Evolutionary conservation across 2,797 vertebrate species (phyloP).

Genomic region (Tokudaia muenninki): DNA sequence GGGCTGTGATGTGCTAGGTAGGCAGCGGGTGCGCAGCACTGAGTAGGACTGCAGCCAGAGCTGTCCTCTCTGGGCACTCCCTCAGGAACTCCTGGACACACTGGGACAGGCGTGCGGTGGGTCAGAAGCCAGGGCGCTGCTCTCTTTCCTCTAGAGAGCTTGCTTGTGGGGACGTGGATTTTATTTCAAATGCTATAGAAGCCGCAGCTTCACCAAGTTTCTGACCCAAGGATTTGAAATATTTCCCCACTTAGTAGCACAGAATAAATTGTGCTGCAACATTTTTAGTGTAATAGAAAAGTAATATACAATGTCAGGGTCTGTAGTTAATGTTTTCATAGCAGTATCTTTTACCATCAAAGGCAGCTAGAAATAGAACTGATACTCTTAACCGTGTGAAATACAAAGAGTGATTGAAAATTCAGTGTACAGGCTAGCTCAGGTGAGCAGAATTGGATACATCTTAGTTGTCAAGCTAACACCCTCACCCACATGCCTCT

Average conservation of each 20-base stretch:
- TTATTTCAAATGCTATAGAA: background rate
- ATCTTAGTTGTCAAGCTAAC: constrained; percentile 4
- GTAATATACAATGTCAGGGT: constrained; percentile 21
- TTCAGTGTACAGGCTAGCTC: background rate
- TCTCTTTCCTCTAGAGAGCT: background rate
- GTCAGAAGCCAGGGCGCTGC: background rate
- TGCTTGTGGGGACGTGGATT: constrained; percentile 21
- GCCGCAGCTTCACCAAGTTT: background rate
- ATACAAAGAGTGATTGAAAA: constrained; percentile 26
- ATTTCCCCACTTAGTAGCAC: background rate
- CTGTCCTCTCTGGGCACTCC: background rate
- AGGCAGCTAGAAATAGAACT: constrained; percentile 35
- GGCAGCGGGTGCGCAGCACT: background rate
- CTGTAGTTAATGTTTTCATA: constrained; percentile 27
- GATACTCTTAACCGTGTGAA: background rate
- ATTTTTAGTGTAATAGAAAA: constrained; percentile 56
- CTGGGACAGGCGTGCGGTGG: background rate
- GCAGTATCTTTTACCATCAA: constrained; percentile 27
- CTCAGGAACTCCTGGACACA: background rate
- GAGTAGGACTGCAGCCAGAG: background rate
- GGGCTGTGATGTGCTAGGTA: constrained; percentile 5
- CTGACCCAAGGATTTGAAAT: constrained; percentile 36
- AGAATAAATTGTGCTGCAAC: constrained; percentile 13
- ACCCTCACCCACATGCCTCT: background rate
- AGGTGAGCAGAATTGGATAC: background rate